These are phyloP conservation scores for Peucedramus taeniatus DNA, from an alignment of 2,113 vertebrate species.

Conservation along the genomic window DNA sequence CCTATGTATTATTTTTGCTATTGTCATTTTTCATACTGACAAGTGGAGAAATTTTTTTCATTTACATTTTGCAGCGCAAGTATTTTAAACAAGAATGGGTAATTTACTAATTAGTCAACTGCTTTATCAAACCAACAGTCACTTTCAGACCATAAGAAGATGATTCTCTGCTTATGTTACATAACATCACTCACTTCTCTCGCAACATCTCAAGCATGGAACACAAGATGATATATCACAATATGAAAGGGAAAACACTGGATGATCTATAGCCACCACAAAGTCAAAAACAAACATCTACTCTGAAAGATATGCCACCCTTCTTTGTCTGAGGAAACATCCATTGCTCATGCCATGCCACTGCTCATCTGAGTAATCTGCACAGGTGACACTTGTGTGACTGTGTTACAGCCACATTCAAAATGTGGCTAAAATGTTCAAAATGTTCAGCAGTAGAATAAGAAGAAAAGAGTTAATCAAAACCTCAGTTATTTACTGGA, in stretches of 20 bases:
- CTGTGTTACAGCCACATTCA: not conserved
- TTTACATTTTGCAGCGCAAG: constrained; percentile 83
- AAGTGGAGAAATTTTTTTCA: constrained; percentile 73
- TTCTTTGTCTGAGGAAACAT: not conserved
- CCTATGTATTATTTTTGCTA: constrained; percentile 76
- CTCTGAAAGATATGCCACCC: not conserved
- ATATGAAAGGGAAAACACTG: constrained; percentile 14
- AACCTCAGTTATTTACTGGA: not conserved
- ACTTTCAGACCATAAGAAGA: constrained; percentile 44
- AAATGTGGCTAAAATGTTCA: not conserved
- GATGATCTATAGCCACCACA: not conserved
- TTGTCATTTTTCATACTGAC: constrained; percentile 89
- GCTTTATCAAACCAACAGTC: constrained; percentile 62
- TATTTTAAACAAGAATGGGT: constrained; percentile 77
- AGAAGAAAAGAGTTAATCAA: not conserved
- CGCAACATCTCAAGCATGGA: constrained; percentile 18
- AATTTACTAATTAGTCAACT: constrained; percentile 79
- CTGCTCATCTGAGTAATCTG: not conserved
- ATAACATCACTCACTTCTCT: constrained; percentile 58
- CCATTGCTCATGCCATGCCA: not conserved
- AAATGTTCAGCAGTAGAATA: not conserved
- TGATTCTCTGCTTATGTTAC: constrained; percentile 48
- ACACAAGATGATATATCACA: constrained; percentile 29
- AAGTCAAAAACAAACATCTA: not conserved
- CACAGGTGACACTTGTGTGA: rapidly evolving